Evolutionary conservation across 2,113 vertebrate species (phyloP).

Genomic region (Camarhynchus parvulus): DNA sequence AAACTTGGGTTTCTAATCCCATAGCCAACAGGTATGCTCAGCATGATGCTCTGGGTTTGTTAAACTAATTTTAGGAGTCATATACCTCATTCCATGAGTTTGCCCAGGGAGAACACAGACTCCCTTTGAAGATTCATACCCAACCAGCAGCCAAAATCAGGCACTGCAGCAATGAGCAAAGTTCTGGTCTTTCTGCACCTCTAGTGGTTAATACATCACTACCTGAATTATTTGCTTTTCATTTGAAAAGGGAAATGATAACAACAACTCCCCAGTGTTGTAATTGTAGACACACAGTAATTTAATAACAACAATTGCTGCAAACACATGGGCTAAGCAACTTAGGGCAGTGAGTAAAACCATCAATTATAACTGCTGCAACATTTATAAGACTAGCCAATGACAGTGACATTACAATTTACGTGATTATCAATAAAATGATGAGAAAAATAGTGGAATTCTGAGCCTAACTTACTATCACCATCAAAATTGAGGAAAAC

Average conservation of each 20-base stretch:
- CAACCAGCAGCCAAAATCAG: neutral
- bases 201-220: neutral
- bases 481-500: neutral
- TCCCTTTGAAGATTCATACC: neutral
- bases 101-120: neutral
- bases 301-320: slow-evolving; percentile 3
- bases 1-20: neutral
- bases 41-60: neutral
- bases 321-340: neutral
- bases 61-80: neutral
- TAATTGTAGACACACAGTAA: neutral
- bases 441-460: neutral
- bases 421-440: neutral
- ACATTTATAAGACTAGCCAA: neutral
- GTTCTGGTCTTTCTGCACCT: neutral
- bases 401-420: neutral
- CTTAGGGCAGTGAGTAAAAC: neutral
- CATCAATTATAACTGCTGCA: slow-evolving; percentile 21
- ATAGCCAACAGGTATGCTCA: neutral
- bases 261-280: neutral
- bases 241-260: slow-evolving; percentile 17
- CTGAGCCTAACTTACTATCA: neutral
- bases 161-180: neutral
- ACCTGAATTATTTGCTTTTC: slow-evolving; percentile 26
- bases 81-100: neutral